phyloP scores from a whole-genome alignment of 35 echinoderm and acorn worm species.

The Chiridota heheva region DNA sequence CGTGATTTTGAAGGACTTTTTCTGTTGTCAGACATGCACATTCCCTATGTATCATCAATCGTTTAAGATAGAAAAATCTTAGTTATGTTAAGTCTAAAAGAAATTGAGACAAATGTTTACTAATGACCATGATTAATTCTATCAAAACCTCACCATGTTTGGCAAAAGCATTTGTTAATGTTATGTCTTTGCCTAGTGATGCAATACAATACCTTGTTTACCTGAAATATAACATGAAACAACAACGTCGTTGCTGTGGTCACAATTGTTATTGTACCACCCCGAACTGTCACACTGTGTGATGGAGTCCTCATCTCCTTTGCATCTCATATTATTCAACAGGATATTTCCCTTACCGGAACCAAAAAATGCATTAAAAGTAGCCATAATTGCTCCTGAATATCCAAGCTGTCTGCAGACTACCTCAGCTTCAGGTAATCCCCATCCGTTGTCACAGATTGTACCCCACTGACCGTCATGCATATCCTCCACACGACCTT shows the following conservation, averaged over 20 bases:
- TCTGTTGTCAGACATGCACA: no score
- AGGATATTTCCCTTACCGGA: neutral
- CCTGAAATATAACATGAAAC: conserved; percentile 2
- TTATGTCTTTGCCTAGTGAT: no score
- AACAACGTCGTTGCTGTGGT: neutral
- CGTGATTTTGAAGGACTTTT: no score
- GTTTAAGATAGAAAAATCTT: no score
- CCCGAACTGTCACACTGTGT: neutral
- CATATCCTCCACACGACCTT: conserved; percentile 31
- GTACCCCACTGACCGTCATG: conserved; percentile 27
- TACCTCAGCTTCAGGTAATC: conserved; percentile 15
- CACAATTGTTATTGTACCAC: neutral
- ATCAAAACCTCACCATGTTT: no score
- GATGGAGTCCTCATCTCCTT: conserved; percentile 9
- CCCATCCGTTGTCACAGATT: conserved; percentile 29
- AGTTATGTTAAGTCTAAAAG: no score
- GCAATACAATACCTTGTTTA: no score
- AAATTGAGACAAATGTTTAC: no score
- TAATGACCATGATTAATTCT: no score
- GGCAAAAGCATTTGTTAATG: no score
- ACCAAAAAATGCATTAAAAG: neutral
- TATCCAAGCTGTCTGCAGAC: conserved; percentile 59
- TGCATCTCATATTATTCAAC: conserved; percentile 12
- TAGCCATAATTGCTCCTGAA: neutral
- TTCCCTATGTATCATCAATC: no score